A percentile compares a stretch with the other conserved stretches of the same genome.
These are phyloP conservation scores for Automeris io DNA, from an alignment of 2,888 invertebrate species.

Conservation along the genomic window DNA sequence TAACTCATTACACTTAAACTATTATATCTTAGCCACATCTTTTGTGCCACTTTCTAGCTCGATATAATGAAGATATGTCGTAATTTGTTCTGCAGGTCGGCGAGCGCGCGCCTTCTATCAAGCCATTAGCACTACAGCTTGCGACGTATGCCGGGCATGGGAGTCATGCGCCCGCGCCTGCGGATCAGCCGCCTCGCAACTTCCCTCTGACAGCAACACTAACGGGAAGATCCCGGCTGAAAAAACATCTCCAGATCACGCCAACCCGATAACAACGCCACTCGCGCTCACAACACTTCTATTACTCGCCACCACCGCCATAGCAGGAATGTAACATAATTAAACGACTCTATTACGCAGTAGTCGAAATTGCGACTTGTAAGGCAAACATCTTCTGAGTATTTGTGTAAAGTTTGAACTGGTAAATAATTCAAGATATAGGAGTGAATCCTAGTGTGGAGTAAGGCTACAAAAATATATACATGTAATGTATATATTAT, in stretches of 20 bases:
- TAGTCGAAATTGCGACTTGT: no score
- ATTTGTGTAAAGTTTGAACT: no score
- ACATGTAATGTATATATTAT: no score
- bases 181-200: conserved; percentile 42
- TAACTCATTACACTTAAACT: no score
- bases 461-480: no score
- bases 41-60: no score
- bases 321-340: background rate
- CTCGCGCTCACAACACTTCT: background rate
- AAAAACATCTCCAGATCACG: background rate
- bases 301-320: background rate
- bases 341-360: no score
- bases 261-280: background rate
- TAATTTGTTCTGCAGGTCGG: conserved; percentile 79
- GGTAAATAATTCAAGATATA: no score
- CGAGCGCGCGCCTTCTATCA: conserved; percentile 90
- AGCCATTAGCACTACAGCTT: conserved; percentile 81
- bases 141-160: conserved; percentile 87
- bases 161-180: conserved; percentile 58
- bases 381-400: no score
- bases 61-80: no score
- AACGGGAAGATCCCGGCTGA: conserved; percentile 11
- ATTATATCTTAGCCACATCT: no score
- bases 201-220: conserved; percentile 13
- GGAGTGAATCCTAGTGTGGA: no score